Evolutionary conservation across 2,113 vertebrate genomes (phyloP), one percentile per base, ranked within the genome.

Genomic region (Ageneiosus marmoratus): DNA sequence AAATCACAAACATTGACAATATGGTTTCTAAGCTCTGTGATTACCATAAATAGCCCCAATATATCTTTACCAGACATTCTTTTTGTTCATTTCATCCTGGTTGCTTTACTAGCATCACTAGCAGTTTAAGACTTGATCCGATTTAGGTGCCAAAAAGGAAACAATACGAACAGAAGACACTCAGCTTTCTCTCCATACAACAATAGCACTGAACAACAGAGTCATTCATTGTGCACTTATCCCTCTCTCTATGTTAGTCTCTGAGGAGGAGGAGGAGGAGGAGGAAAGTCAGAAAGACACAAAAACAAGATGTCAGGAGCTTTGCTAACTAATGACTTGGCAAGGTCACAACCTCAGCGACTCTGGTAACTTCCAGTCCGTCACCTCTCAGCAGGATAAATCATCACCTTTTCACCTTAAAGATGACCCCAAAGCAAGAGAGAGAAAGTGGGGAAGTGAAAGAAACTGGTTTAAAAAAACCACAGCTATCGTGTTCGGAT

Each of bases 261-360:
- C 62, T 3, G 27, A 74, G 50, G 24, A 58, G 72, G 67, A 55
- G 75, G 62, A 63, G 65, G 29, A 58, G 72, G 67, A 55, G 75
- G 62, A 63, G 65, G 29, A 63, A 65, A 77, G 55, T 22, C 22
- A 65, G 76, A 22, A 37, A 29, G 51, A 70, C 72, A 77, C 82
- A 70, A 76, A 78, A 32, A 58, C 63, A 78, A 83, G 82, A 81
- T 88, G 89, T 90, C 90, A 87, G 77, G 86, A 91, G 91, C 92
- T 91, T 92, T 86, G 63, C 88, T 89, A 89, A 93, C 91, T 92
- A 92, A 93, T 90, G 91, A 87, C 89, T 88, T 77, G 77, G 84
- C 85, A 85, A 80, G 84, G 89, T 63, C 87, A 85, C 86, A 88
- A 92, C 92, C 92, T 81, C 60, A 0, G 80, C 88, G 89, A 86